Percentiles rank a stretch among this genome's conserved stretches.
phyloP scores from a whole-genome alignment of 2,888 invertebrate genomes.

The Troides aeacus region DNA sequence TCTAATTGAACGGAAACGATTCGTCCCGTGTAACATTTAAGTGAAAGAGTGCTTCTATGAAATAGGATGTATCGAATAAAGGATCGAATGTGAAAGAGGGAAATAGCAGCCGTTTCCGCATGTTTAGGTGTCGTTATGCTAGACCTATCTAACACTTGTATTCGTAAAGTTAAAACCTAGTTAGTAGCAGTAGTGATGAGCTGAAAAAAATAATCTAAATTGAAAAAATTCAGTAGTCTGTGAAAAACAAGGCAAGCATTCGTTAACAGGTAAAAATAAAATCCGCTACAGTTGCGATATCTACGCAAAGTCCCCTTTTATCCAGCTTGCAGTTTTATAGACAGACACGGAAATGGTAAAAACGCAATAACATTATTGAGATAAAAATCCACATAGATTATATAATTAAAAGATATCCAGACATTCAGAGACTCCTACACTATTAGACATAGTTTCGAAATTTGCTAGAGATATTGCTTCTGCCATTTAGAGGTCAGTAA shows the following conservation, averaged over 20 bases:
- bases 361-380: too few relatives aligned
- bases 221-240: neutral
- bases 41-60: neutral
- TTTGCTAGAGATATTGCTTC: too few relatives aligned
- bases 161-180: too few relatives aligned
- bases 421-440: too few relatives aligned
- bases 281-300: neutral
- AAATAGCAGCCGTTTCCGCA: neutral
- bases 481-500: too few relatives aligned
- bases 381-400: too few relatives aligned
- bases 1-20: conserved; percentile 60
- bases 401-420: too few relatives aligned
- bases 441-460: too few relatives aligned
- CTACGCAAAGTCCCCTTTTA: neutral
- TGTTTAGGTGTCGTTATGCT: too few relatives aligned
- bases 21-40: conserved; percentile 25
- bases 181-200: too few relatives aligned
- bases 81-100: neutral
- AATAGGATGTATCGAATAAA: conserved; percentile 3
- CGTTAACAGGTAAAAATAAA: conserved; percentile 16
- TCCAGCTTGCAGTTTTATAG: conserved; percentile 4
- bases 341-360: neutral
- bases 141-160: too few relatives aligned
- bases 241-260: neutral
- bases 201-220: too few relatives aligned